A percentile compares a stretch with the other conserved stretches of the same genome.
Evolutionary conservation across 2,797 vertebrate species (phyloP).

Genomic region (Channallabes apus): DNA sequence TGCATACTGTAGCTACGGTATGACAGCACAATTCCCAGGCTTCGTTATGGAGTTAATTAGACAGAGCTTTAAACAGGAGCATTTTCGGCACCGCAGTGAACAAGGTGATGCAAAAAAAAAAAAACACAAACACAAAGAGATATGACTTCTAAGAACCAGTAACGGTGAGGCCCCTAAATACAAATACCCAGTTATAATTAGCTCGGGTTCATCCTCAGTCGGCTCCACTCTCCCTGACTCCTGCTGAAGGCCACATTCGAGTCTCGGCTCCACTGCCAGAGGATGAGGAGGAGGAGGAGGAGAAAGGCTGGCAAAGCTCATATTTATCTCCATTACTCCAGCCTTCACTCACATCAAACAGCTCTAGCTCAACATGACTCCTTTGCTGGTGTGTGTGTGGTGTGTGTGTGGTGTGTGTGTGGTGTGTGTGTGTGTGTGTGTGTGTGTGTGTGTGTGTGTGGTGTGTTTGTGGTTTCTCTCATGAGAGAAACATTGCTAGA

Average conservation of each 20-base stretch:
- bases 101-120: not conserved
- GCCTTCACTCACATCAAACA: constrained; percentile 37
- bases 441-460: constrained; percentile 15
- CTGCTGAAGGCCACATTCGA: not conserved
- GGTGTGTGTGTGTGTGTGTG: not conserved
- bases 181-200: constrained; percentile 4
- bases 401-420: constrained; percentile 16
- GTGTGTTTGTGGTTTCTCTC: constrained; percentile 2
- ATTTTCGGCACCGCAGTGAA: not conserved
- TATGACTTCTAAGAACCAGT: not conserved
- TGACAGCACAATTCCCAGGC: constrained; percentile 7
- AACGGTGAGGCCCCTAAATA: not conserved
- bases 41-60: constrained; percentile 19
- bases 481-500: not conserved
- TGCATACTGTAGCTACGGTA: not conserved
- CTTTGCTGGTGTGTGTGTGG: not conserved
- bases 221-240: not conserved
- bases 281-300: constrained; percentile 20
- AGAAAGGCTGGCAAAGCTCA: constrained; percentile 9
- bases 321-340: constrained; percentile 38
- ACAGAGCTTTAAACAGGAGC: not conserved
- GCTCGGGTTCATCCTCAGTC: not conserved
- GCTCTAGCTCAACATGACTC: not conserved
- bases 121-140: not conserved
- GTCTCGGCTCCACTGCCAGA: constrained; percentile 1